These are phyloP conservation scores for Spheniscus mendiculus DNA, from an alignment of 2,113 vertebrate genomes.

Conservation along the genomic window DNA sequence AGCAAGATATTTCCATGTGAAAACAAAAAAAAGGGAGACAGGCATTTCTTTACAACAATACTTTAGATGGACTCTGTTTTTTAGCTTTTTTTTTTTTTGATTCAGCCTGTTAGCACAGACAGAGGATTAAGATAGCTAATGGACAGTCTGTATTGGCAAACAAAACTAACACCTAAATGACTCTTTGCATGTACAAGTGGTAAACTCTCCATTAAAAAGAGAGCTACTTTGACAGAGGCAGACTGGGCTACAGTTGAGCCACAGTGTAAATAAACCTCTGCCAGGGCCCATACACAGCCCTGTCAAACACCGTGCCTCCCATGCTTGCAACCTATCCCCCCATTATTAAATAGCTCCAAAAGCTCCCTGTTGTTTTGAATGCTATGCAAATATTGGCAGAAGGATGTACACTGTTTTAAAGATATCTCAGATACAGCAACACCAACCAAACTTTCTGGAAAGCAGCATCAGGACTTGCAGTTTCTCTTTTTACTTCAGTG, in stretches of 20 bases:
- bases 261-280: constrained; percentile 36
- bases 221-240: background rate
- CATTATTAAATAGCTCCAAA: background rate
- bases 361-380: background rate
- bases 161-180: background rate
- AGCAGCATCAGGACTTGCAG: background rate
- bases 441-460: background rate
- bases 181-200: background rate
- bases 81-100: background rate
- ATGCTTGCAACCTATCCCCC: background rate
- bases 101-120: background rate
- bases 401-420: background rate
- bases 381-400: constrained; percentile 21
- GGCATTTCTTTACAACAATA: background rate
- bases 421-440: background rate
- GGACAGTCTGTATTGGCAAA: background rate
- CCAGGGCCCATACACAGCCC: background rate
- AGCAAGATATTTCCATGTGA: background rate
- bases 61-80: background rate
- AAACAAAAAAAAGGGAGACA: background rate
- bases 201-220: constrained; percentile 4
- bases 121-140: constrained; percentile 21
- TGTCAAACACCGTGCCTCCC: background rate
- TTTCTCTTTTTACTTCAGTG: background rate
- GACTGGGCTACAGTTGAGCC: background rate